Conservation (phyloP, 2,888 invertebrate genomes). For the Caenorhabditis japonica region DNA sequence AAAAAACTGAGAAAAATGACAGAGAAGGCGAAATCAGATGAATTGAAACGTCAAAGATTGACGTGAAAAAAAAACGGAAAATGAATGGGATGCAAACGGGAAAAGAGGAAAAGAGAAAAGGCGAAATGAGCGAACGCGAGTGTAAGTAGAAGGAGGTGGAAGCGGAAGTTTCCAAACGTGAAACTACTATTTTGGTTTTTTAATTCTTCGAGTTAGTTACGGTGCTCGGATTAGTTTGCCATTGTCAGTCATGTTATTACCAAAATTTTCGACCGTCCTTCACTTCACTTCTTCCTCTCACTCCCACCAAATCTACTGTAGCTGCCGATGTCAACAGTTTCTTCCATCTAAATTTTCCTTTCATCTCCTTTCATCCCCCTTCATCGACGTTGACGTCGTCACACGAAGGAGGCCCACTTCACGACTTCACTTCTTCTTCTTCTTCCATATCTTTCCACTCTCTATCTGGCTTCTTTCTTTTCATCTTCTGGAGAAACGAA, state of each 20-base stretch:
- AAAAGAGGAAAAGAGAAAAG: conserved; percentile 13
- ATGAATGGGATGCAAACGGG: conserved; percentile 12
- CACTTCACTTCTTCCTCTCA: conserved; percentile 8
- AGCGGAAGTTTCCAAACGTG: conserved; percentile 18
- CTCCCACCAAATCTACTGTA: conserved; percentile 26
- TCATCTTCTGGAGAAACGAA: not conserved
- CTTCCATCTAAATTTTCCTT: too few relatives aligned
- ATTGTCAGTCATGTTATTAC: conserved; percentile 3
- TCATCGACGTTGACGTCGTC: conserved; percentile 4
- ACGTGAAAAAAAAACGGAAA: conserved; percentile 23
- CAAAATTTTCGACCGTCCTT: conserved; percentile 16
- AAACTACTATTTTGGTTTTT: conserved; percentile 39
- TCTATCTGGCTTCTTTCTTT: conserved; percentile 3
- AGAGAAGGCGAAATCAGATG: conserved; percentile 22
- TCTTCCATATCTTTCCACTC: conserved; percentile 15
- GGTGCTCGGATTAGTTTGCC: conserved; percentile 14
- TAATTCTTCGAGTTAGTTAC: too few relatives aligned
- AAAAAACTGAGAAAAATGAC: conserved; percentile 6
- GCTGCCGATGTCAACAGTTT: conserved; percentile 7
- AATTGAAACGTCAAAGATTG: conserved; percentile 53
- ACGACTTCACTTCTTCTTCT: conserved; percentile 25
- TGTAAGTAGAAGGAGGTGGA: conserved; percentile 12
- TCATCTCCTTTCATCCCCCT: too few relatives aligned
- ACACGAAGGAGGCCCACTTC: conserved; percentile 11
- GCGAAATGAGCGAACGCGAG: conserved; percentile 30